Evolutionary conservation across 2,888 invertebrate species (phyloP), one percentile per base, ranked within the genome.

Genomic region (Geotrupes spiniger): DNA sequence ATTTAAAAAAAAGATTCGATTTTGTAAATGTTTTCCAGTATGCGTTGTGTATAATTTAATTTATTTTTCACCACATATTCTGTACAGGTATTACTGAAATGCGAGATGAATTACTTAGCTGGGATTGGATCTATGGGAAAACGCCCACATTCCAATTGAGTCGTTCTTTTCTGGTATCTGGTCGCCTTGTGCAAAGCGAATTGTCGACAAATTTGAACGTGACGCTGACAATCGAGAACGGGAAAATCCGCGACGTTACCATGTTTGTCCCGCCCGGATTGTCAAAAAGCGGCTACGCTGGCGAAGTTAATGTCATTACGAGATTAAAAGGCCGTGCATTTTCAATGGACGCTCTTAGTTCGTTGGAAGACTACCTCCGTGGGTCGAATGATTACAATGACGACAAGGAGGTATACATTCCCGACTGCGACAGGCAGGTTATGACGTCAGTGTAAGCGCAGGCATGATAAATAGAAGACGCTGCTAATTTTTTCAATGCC

Each of bases 71-170:
- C 3, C 21, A 21, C 6, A 6, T 4, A 4, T 21, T 21, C 6
- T 21, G 6, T 21, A 27, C 70, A 85, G 88, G 92, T 62, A 78
- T 92, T 17, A 79, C 80, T 6, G 79, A 85, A 60, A 76, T 91
- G 47, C 81, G 81, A 46, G 78, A 80, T 28, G 82, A 85, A 52
- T 81, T 91, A 41, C 72, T 78, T 54, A 84, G 85, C 16, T 94
- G 93, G 92, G 84, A 92, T 49, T 95, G 94, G 94, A 83, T 85
- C 53, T 89, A 80, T 69, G 95, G 93, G 1, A 86, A 83, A 68
- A 91, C 94, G 0, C 96, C 95, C 0, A 82, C 83, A 56, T 95
- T 95, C 71, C 81, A 81, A 0, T 84, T 91, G 11, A 81, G 81
- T 49, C 79, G 83, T 26, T 72, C 80, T 0, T 80, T 87, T 66